These are phyloP conservation scores for Lissocephala sabroskyi DNA, from an alignment of 2,888 invertebrate genomes.

Conservation along the genomic window DNA sequence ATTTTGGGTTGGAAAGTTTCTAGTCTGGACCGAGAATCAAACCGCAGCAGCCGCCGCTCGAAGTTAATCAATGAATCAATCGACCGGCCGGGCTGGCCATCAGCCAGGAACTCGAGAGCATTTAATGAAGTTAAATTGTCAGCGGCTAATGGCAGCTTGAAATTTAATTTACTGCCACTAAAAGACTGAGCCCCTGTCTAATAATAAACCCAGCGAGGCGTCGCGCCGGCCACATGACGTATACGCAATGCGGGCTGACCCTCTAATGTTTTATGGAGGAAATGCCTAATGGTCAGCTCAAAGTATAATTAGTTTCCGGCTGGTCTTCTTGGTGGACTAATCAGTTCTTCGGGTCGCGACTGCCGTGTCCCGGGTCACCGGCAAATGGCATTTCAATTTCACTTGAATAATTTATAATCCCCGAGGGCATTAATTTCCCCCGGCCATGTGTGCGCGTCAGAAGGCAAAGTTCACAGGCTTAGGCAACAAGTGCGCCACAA, in stretches of 20 bases:
- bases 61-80: slow-evolving; percentile 35
- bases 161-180: too few species aligned
- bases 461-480: slow-evolving; percentile 21
- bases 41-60: slow-evolving; percentile 14
- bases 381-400: slow-evolving; percentile 39
- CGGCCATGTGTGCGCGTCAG: slow-evolving; percentile 1
- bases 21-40: slow-evolving; percentile 2
- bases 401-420: slow-evolving; percentile 29
- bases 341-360: background rate
- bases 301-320: background rate
- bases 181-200: too few species aligned
- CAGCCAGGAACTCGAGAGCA: too few species aligned
- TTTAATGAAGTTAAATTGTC: background rate
- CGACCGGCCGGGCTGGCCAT: too few species aligned
- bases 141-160: too few species aligned
- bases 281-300: background rate
- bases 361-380: background rate
- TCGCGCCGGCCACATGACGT: background rate
- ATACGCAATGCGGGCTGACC: too few species aligned
- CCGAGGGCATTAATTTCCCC: slow-evolving; percentile 27
- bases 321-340: too few species aligned
- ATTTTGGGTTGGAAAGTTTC: slow-evolving; percentile 19
- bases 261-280: background rate
- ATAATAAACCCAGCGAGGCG: too few species aligned
- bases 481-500: slow-evolving; percentile 13